Evolutionary conservation across 2,888 invertebrate genomes (phyloP).

Genomic region (Nebria salina): DNA sequence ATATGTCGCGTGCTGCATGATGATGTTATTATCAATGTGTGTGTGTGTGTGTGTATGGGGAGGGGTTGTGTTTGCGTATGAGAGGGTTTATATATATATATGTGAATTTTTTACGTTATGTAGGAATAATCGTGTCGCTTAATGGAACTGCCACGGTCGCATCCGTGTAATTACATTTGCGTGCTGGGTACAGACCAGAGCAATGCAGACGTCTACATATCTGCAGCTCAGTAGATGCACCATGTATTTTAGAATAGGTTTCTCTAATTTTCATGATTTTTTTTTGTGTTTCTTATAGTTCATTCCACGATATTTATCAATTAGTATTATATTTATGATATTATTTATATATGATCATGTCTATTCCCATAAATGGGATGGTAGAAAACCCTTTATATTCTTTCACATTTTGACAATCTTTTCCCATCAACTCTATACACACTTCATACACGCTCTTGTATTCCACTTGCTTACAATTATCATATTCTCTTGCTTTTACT

Average conservation of each 20-base stretch:
- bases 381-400: too few relatives aligned
- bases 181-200: not conserved
- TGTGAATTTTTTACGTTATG: slow-evolving; percentile 11
- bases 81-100: not conserved
- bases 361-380: too few relatives aligned
- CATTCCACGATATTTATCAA: too few relatives aligned
- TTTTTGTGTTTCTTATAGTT: too few relatives aligned
- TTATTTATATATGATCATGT: too few relatives aligned
- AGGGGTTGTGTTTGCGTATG: not conserved
- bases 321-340: too few relatives aligned
- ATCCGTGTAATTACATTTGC: slow-evolving; percentile 16
- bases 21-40: not conserved
- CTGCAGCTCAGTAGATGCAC: not conserved
- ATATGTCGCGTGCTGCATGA: not conserved
- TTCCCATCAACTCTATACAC: too few relatives aligned
- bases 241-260: not conserved
- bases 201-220: not conserved
- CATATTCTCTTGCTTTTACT: too few relatives aligned
- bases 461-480: too few relatives aligned
- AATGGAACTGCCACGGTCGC: not conserved
- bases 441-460: too few relatives aligned
- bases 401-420: too few relatives aligned
- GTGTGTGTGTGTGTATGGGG: too few relatives aligned
- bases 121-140: slow-evolving; percentile 1
- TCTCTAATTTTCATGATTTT: not conserved